Conservation (phyloP, 2,113 vertebrate genomes). For the Conger conger region DNA sequence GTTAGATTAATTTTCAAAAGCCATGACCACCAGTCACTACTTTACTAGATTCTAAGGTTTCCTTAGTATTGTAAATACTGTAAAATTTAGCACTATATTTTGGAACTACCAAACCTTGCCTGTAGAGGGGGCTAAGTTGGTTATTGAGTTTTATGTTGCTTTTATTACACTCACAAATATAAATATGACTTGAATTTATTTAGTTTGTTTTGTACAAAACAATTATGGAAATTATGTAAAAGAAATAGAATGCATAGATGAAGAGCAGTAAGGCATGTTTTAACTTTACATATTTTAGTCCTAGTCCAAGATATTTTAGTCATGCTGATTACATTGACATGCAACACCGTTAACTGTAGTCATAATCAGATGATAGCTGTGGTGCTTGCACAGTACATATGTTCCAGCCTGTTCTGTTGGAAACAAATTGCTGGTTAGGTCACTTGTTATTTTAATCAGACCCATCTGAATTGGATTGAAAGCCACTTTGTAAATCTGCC, state of each 20-base stretch:
- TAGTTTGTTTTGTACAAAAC: background rate
- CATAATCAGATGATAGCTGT: background rate
- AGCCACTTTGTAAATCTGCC: background rate
- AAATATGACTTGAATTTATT: no score
- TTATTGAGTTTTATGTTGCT: background rate
- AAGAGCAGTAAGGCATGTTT: background rate
- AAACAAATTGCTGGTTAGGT: background rate
- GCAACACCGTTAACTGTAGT: background rate
- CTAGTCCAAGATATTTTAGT: no score
- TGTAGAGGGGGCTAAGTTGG: conserved; percentile 31
- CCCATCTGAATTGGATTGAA: background rate
- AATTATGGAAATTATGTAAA: no score
- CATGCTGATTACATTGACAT: no score
- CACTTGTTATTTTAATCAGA: background rate
- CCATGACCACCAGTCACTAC: no score
- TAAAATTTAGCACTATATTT: background rate
- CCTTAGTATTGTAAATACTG: conserved; percentile 10
- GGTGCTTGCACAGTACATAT: background rate
- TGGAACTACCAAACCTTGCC: background rate
- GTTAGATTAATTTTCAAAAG: background rate
- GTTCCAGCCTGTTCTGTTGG: background rate
- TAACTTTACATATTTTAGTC: background rate
- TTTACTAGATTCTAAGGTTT: background rate
- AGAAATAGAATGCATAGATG: background rate
- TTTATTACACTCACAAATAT: background rate